A percentile compares a stretch with the other conserved stretches of the same genome.
phyloP scores from a whole-genome alignment of 1,140 invertebrate genomes.

The Ceratina japonica region DNA sequence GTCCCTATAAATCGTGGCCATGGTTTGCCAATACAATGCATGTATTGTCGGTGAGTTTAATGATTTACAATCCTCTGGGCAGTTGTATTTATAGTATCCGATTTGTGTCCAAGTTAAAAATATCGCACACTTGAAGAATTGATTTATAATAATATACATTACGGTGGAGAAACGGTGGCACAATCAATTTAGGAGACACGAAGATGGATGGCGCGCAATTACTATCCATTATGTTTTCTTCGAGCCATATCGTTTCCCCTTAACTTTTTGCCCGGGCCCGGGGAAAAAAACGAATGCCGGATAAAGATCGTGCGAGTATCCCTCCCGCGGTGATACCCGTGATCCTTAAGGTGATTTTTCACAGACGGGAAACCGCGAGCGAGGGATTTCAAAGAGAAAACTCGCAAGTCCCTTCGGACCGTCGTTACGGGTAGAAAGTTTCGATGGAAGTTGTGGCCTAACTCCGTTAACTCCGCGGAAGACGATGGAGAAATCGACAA shows the following conservation, averaged over 20 bases:
- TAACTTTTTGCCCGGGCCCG: not conserved
- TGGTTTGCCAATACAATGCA: too few relatives aligned
- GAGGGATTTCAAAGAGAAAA: slow-evolving; percentile 62
- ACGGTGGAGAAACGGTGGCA: too few relatives aligned
- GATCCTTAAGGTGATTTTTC: slow-evolving; percentile 64
- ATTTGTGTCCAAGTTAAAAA: too few relatives aligned
- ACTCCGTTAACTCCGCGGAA: slow-evolving; percentile 65
- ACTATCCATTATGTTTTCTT: not conserved
- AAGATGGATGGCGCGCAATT: not conserved
- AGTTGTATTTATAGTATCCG: too few relatives aligned
- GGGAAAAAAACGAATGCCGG: slow-evolving; percentile 25
- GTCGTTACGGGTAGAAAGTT: slow-evolving; percentile 70
- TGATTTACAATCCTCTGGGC: too few relatives aligned
- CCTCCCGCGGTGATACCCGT: slow-evolving; percentile 54
- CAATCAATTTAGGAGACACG: not conserved
- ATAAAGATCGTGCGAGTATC: slow-evolving; percentile 39
- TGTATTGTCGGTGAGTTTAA: too few relatives aligned
- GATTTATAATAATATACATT: too few relatives aligned
- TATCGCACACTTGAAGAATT: too few relatives aligned
- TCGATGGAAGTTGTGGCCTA: slow-evolving; percentile 66
- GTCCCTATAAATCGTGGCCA: not conserved
- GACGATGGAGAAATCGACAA: slow-evolving; percentile 65
- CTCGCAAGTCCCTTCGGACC: slow-evolving; percentile 62
- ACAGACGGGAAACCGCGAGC: slow-evolving; percentile 57
- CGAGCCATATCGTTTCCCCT: not conserved